Evolutionary conservation across 2,797 vertebrate genomes (phyloP), one percentile per base, ranked within the genome.

Genomic region (Pelochelys cantorii): DNA sequence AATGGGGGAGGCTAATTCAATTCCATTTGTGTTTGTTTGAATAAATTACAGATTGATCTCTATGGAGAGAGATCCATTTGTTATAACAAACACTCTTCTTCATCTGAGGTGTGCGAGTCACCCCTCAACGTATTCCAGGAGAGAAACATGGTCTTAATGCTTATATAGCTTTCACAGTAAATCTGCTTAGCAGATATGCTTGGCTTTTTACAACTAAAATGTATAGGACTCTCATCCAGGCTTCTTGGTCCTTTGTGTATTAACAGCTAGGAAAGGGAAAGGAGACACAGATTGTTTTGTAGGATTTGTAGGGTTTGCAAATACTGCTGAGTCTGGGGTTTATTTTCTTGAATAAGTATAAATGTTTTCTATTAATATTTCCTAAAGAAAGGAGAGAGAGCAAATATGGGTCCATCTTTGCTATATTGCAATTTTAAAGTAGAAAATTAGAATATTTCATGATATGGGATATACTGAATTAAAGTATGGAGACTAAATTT

Each of bases 1-100:
- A 96, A 92, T 87, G 90, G 89, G 87, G 78, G 83, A 91, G 91
- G 88, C 62, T 93, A 74, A 80, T 75, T 90, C 60, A 94, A 82
- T 79, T 84, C 81, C 78, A 85, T 87, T 79, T 90, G 34, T 81
- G 37, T 87, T 80, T 93, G 54, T 90, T 93, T 93, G 37, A 94
- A 92, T 25, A 92, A 93, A 89, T 88, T 65, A 90, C 37, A 74
- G 27, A 89, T n/a, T n/a, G 17, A 34, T 37, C 18, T 34, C n/a
- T 10, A 34, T 20, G 20, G n/a, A 75, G 37, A 37, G 23, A 37
- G 42, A 48, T 27, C 23, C 84, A 84, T 85, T 65, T 79, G 83
- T 87, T 83, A 81, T 48, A 25, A 77, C 6, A 0, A 95, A 85
- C 42, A 31, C 2, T 14, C 2, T 55, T 34, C n/a, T 92, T 92